phyloP scores from a whole-genome alignment of 2,797 vertebrate genomes.

The Argya squamiceps region DNA sequence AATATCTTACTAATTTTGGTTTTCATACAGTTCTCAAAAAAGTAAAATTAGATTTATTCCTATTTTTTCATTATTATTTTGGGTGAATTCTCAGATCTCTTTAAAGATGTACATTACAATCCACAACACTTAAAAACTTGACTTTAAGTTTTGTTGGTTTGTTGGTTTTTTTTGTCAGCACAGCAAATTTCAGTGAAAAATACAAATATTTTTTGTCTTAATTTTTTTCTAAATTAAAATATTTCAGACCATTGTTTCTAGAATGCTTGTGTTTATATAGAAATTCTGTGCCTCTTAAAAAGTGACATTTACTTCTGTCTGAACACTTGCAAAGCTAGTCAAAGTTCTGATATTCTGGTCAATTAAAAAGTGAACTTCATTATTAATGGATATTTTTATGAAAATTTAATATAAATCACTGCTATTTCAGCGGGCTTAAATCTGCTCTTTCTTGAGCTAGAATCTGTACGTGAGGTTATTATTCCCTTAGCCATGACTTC shows the following conservation, averaged over 20 bases:
- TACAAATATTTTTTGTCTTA: rapidly evolving
- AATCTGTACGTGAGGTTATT: not conserved
- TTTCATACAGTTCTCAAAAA: not conserved
- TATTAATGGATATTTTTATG: not conserved
- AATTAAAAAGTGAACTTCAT: not conserved
- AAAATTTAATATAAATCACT: not conserved
- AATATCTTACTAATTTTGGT: not conserved
- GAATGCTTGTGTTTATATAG: not conserved
- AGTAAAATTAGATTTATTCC: not conserved
- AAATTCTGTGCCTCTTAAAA: not conserved
- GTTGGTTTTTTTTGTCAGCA: not conserved
- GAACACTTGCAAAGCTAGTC: not conserved
- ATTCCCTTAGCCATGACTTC: not conserved
- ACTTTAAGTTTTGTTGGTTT: not conserved
- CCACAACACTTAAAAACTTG: not conserved
- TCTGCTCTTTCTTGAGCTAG: not conserved
- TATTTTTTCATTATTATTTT: not conserved
- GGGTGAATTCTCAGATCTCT: not conserved
- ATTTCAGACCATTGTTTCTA: not conserved
- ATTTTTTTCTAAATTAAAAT: not conserved
- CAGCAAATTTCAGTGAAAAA: not conserved
- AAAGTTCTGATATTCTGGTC: not conserved
- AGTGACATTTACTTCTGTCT: not conserved
- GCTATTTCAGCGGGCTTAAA: not conserved
- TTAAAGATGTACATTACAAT: not conserved